phyloP scores from a whole-genome alignment of 2,888 invertebrate genomes.

The Heterodera filipjevi region DNA sequence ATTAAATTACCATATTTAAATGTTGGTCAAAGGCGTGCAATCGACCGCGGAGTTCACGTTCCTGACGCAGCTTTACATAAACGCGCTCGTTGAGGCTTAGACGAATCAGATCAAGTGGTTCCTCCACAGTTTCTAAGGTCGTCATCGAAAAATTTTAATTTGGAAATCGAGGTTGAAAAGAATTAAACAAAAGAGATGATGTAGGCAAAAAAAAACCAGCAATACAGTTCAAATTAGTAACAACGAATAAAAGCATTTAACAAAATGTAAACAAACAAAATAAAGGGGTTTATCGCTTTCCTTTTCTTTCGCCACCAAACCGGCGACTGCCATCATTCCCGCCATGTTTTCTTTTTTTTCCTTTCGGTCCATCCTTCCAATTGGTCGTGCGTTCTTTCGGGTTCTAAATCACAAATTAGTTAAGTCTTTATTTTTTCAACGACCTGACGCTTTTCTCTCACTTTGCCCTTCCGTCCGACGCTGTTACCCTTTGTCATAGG shows the following conservation, averaged over 20 bases:
- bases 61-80: constrained; percentile 98
- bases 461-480: not conserved
- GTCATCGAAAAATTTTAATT: not conserved
- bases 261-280: not conserved
- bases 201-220: too few relatives aligned
- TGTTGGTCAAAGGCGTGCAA: constrained; percentile 95
- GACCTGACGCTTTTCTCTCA: not conserved
- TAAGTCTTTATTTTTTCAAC: not conserved
- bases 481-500: not conserved
- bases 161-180: too few relatives aligned
- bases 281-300: not conserved
- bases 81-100: constrained; percentile 96
- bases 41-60: constrained; percentile 75
- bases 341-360: not conserved
- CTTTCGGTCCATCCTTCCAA: not conserved
- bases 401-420: not conserved
- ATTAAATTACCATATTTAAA: constrained; percentile 80
- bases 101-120: constrained; percentile 93
- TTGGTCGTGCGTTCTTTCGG: not conserved
- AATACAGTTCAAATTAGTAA: too few relatives aligned
- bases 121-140: constrained; percentile 75
- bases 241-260: too few relatives aligned
- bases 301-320: not conserved
- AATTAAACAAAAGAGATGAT: too few relatives aligned
- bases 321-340: not conserved